Evolutionary conservation across 2,113 vertebrate species (phyloP), one percentile per base, ranked within the genome.

Genomic region (Takifugu flavidus): DNA sequence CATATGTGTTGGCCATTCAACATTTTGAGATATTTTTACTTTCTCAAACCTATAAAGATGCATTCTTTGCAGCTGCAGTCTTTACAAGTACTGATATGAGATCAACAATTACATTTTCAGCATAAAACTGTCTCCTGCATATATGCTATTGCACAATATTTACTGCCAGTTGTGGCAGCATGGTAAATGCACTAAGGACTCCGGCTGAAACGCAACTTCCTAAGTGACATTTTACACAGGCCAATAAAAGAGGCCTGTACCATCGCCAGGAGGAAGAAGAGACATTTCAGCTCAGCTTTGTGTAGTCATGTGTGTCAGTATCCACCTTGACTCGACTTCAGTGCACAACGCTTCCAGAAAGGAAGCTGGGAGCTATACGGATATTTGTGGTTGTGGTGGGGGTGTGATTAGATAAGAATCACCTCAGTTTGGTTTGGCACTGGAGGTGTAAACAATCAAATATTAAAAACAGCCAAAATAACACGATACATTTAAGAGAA

Each of bases 251-350:
- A 62, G 11, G 56, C 39, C 53, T 54, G 46, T 39, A 2, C 26
- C 74, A 59, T 52, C 4, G 47, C 58, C 66, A 27, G 46, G 50
- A 74, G 79, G 69, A 60, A 76, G 49, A 5, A 0, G 56, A 55
- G 59, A 54, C 63, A 69, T 80, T 84, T 71, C 53, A 44, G n/a
- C 58, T 45, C 29, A 44, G 66, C 68, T 74, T 69, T 80, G 83
- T 80, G 75, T 77, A 72, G 75, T 79, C 70, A 78, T 78, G 86
- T 83, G 78, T 81, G 74, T 68, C 68, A 51, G 62, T 62, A 79
- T 67, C 58, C 20, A 57, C 65, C 53, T 74, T 26, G 11, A 26
- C 65, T 65, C 57, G 54, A 78, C 81, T 68, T 77, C 55, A 55
- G 13, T 74, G 79, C 80, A 83, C 77, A 70, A 53, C 62, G 62